Conservation (phyloP, 1,140 invertebrate species). For the Lasioglossum albipes region DNA sequence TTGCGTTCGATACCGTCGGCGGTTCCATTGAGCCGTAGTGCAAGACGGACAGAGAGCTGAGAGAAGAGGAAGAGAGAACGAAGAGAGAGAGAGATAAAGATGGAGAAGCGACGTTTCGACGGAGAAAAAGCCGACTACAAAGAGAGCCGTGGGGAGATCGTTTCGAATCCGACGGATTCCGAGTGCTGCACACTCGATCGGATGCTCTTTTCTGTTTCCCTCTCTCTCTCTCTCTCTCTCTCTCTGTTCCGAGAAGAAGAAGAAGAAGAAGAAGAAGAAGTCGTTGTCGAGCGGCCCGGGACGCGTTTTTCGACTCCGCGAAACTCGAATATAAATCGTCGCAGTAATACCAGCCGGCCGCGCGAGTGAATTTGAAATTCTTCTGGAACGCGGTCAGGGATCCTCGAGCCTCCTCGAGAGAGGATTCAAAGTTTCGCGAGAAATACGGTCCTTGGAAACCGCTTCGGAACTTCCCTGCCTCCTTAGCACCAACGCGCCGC, state of each 20-base stretch:
- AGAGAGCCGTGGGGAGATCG: background rate
- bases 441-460: conserved; percentile 17
- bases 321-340: conserved; percentile 5
- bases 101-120: no score
- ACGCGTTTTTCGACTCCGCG: no score
- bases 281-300: no score
- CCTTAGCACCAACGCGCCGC: conserved; percentile 7
- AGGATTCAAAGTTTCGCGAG: conserved; percentile 35
- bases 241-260: no score
- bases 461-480: conserved; percentile 1
- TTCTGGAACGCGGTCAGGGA: conserved; percentile 10
- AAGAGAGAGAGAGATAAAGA: background rate
- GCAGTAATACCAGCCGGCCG: background rate
- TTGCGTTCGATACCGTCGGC: conserved; percentile 62
- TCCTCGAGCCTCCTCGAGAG: conserved; percentile 16
- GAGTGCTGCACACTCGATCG: conserved; percentile 9
- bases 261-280: no score
- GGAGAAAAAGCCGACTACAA: conserved; percentile 3
- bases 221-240: no score
- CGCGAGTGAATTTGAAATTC: conserved; percentile 20
- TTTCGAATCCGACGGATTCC: background rate
- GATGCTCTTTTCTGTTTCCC: background rate
- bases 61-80: background rate
- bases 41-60: background rate
- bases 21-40: conserved; percentile 39